These are phyloP conservation scores for Sphaerophoria taeniata DNA, from an alignment of 2,888 invertebrate genomes.

Conservation along the genomic window DNA sequence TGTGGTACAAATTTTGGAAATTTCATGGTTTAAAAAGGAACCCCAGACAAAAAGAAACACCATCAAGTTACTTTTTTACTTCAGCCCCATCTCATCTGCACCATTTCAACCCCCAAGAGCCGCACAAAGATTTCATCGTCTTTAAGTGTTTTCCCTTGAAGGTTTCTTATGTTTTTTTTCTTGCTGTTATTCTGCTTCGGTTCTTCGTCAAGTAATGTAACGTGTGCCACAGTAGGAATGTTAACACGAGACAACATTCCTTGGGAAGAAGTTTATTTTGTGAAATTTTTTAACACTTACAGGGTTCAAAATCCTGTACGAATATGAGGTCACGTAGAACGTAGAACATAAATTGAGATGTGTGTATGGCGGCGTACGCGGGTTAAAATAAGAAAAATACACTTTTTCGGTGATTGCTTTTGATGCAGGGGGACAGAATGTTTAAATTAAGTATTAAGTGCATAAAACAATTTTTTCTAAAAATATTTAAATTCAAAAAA, in stretches of 20 bases:
- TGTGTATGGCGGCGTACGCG: slow-evolving; percentile 47
- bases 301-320: slow-evolving; percentile 69
- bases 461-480: too few species aligned
- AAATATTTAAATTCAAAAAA: too few species aligned
- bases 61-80: not conserved
- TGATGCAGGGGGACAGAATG: not conserved
- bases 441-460: too few species aligned
- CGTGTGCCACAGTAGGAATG: slow-evolving; percentile 11
- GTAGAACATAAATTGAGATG: slow-evolving; percentile 73
- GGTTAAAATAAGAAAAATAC: too few species aligned
- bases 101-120: slow-evolving; percentile 39
- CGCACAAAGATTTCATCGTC: slow-evolving; percentile 24
- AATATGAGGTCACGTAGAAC: slow-evolving; percentile 75
- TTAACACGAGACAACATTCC: slow-evolving; percentile 51
- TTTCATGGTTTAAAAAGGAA: slow-evolving; percentile 61
- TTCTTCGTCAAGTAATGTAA: not conserved
- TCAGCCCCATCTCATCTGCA: slow-evolving; percentile 5
- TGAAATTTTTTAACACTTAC: slow-evolving; percentile 65
- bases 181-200: not conserved
- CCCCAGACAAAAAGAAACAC: slow-evolving; percentile 15
- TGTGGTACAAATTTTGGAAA: slow-evolving; percentile 51
- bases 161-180: slow-evolving; percentile 28
- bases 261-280: slow-evolving; percentile 49
- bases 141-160: slow-evolving; percentile 64
- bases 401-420: too few species aligned